Percentiles rank a stretch among this genome's conserved stretches.
phyloP scores from a whole-genome alignment of 2,113 vertebrate genomes.

The Proterorhinus semilunaris region DNA sequence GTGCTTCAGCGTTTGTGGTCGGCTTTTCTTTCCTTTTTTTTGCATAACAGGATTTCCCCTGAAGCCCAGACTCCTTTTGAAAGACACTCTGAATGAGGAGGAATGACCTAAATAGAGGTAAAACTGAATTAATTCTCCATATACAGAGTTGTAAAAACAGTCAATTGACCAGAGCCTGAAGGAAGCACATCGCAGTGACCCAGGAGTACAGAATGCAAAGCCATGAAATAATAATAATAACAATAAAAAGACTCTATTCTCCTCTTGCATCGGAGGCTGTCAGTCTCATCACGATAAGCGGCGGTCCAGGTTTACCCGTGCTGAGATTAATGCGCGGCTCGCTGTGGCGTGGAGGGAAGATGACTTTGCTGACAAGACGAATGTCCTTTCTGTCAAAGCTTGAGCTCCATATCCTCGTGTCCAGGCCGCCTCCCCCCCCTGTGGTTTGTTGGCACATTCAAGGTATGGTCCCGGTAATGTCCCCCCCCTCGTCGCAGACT shows the following conservation, averaged over 20 bases:
- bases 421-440: conserved; percentile 33
- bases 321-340: conserved; percentile 66
- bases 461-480: conserved; percentile 53
- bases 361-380: conserved; percentile 76
- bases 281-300: conserved; percentile 55
- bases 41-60: too few relatives aligned
- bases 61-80: too few relatives aligned
- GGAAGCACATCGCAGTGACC: too few relatives aligned
- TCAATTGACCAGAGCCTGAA: too few relatives aligned
- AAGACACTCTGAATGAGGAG: too few relatives aligned
- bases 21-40: too few relatives aligned
- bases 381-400: conserved; percentile 62
- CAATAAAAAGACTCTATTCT: conserved; percentile 44
- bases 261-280: conserved; percentile 55
- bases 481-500: conserved; percentile 1
- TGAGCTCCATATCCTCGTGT: conserved; percentile 8
- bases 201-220: too few relatives aligned
- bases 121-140: too few relatives aligned
- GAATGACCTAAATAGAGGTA: too few relatives aligned
- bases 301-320: conserved; percentile 34
- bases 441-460: too few relatives aligned
- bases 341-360: conserved; percentile 60
- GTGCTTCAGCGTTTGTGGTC: too few relatives aligned
- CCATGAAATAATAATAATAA: conserved; percentile 13
- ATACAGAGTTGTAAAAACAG: too few relatives aligned